phyloP scores from a whole-genome alignment of 2,113 vertebrate genomes.

The Origma solitaria region DNA sequence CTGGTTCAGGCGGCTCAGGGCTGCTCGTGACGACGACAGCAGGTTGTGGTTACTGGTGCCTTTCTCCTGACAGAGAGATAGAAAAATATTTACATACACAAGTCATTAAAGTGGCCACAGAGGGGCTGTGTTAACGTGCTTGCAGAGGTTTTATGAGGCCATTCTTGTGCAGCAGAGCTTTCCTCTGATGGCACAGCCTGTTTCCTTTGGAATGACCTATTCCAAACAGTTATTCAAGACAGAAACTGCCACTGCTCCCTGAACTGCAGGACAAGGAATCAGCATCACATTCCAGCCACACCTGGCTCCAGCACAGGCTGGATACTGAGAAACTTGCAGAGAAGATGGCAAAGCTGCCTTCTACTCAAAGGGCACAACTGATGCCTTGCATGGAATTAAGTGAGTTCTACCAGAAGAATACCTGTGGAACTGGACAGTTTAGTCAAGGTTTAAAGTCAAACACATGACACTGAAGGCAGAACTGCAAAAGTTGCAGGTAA shows the following conservation, averaged over 20 bases:
- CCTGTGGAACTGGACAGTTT: background rate
- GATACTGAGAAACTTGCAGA: background rate
- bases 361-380: background rate
- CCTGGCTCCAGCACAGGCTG: background rate
- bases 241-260: background rate
- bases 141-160: background rate
- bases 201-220: background rate
- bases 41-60: constrained; percentile 85
- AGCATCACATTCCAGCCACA: background rate
- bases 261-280: background rate
- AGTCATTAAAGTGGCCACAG: background rate
- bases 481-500: background rate
- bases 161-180: background rate
- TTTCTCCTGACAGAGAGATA: constrained; percentile 80
- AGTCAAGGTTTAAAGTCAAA: background rate
- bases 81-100: background rate
- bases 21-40: constrained; percentile 72
- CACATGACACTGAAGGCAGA: background rate
- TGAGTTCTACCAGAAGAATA: background rate
- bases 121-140: background rate
- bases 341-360: background rate
- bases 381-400: background rate
- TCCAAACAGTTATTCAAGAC: background rate
- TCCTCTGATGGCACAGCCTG: background rate
- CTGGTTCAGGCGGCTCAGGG: constrained; percentile 90